These are phyloP conservation scores for Calameuta idolon DNA, from an alignment of 2,888 invertebrate species.

Conservation along the genomic window DNA sequence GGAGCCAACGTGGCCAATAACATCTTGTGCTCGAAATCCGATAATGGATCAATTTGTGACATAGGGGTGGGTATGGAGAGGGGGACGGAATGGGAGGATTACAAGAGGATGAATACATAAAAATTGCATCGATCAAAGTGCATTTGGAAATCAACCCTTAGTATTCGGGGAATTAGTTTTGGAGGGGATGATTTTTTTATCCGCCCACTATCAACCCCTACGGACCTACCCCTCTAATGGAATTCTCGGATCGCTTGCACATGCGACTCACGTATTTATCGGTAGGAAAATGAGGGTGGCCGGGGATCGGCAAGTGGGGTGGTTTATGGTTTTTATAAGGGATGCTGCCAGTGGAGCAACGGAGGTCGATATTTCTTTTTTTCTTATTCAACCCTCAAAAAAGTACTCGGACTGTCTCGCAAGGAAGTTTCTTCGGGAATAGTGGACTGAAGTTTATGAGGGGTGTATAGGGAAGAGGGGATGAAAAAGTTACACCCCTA, in stretches of 20 bases:
- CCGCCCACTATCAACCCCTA: not conserved
- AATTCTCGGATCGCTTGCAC: not conserved
- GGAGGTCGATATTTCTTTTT: not conserved
- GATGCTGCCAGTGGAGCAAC: not conserved
- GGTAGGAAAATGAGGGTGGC: not conserved
- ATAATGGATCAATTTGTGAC: not conserved
- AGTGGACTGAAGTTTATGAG: not conserved
- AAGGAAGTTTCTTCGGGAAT: not conserved
- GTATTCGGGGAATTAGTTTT: not conserved
- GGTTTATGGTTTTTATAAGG: not conserved
- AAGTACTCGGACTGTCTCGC: not conserved
- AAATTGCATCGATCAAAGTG: not conserved
- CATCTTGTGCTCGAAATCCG: not conserved
- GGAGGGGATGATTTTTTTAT: not conserved
- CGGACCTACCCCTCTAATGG: not conserved
- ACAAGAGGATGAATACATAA: not conserved
- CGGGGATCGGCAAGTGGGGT: not conserved
- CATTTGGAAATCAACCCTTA: not conserved
- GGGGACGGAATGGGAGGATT: not conserved
- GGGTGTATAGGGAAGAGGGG: not conserved
- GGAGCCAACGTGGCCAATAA: not conserved
- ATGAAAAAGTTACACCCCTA: not conserved
- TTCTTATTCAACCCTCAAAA: not conserved
- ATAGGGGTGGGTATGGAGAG: not conserved
- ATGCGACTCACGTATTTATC: not conserved